A percentile compares a stretch with the other conserved stretches of the same genome.
Evolutionary conservation across 2,797 vertebrate genomes (phyloP).

Genomic region (Oreonectes daqikongensis): DNA sequence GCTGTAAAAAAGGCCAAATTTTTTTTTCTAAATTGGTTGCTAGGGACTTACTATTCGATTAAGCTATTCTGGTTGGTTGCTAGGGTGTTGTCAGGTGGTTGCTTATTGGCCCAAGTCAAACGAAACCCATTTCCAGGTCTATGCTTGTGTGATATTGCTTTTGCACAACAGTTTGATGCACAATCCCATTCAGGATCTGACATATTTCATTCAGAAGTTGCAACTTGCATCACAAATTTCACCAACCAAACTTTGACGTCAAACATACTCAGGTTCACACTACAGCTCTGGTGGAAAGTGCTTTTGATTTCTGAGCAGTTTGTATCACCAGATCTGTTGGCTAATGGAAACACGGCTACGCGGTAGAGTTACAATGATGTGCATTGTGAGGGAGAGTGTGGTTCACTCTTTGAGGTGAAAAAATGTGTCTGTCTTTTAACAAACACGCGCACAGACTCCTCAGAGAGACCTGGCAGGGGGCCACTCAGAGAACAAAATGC

Average conservation of each 20-base stretch:
- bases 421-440: neutral
- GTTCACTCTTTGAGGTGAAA: neutral
- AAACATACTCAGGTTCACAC: neutral
- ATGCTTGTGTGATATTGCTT: neutral
- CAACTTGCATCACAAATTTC: neutral
- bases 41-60: too few species aligned
- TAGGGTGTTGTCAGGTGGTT: neutral
- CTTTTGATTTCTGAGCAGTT: neutral
- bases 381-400: neutral
- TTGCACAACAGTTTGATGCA: neutral
- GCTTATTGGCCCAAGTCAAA: neutral
- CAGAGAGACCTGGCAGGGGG: neutral
- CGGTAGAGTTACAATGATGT: conserved; percentile 8
- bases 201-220: neutral
- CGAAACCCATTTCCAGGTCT: too few species aligned
- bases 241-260: neutral
- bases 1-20: too few species aligned
- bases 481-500: conserved; percentile 12
- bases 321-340: conserved; percentile 1
- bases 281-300: neutral
- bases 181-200: neutral
- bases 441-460: conserved; percentile 12
- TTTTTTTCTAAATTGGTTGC: neutral
- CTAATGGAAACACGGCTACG: neutral
- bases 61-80: too few species aligned